Base-by-base conservation (phyloP, 2,113 vertebrate species). In the Orthonyx spaldingii region DNA sequence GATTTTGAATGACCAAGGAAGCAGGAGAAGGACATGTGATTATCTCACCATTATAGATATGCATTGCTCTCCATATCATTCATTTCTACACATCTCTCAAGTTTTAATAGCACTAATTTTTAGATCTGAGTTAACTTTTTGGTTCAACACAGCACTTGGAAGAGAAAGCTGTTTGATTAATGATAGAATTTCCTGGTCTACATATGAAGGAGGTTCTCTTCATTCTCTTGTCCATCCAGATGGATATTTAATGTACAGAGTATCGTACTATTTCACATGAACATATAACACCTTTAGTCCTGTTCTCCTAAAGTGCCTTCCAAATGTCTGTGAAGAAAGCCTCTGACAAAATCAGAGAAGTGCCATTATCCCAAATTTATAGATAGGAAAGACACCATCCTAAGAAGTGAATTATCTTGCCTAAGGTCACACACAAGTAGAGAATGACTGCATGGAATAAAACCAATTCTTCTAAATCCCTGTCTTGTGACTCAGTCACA, bases 401-500 rank as follows among this genome's bases (percentile, higher is more conserved):
- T 53, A 41, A 80, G 81, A 70, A 65, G 24, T 35, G 50, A 87
- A 87, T 64, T 82, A 65, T 74, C 47, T 89, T 77, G 74, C 81
- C 74, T 87, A n/a, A 92, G 61, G 69, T 92, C 92, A 61, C 41
- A 4, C 50, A 72, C 16, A 55, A 70, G 57, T 49, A 91, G 23
- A 46, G 70, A 72, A 87, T 64, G 61, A 81, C 91, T 65, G 49
- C 61, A 42, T 28, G 7, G 74, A 96, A 85, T 82, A 82, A 87
- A 93, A 52, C 65, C 64, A 89, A 74, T 61, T 79, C 53, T 91
- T 87, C 75, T 76, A 85, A 87, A 94, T 91, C 95, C 32, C 33
- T 52, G 63, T 64, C 80, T 89, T 89, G 81, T 87, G 90, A 81
- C 60, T 95, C 83, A 78, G 52, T 90, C 90, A 86, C 61, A 91